These are phyloP conservation scores for Danio tinwini DNA, from an alignment of 2,797 vertebrate species.

Conservation along the genomic window DNA sequence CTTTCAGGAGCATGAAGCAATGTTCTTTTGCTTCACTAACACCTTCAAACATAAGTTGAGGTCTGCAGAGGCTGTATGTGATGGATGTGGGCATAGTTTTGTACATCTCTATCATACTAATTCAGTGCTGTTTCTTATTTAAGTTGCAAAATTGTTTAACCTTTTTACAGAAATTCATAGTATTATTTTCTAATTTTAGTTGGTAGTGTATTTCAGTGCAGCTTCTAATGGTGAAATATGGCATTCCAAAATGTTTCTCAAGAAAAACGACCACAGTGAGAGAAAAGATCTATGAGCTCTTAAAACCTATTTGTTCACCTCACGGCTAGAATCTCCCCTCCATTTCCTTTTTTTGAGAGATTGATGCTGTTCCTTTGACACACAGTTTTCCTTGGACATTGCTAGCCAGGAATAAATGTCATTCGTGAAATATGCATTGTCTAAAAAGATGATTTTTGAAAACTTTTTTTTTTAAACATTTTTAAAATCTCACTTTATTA, in stretches of 20 bases:
- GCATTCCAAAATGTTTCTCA: slow-evolving; percentile 18
- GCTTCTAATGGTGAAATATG: slow-evolving; percentile 29
- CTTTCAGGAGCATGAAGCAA: not conserved
- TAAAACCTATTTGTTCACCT: slow-evolving; percentile 44
- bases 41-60: not conserved
- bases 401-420: slow-evolving; percentile 2
- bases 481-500: not conserved
- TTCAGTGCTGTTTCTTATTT: not conserved
- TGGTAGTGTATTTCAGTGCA: slow-evolving; percentile 10
- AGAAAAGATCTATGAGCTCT: slow-evolving; percentile 41
- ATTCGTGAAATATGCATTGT: slow-evolving; percentile 3
- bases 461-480: not conserved
- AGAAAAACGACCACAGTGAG: slow-evolving; percentile 39
- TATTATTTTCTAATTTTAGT: slow-evolving; percentile 2
- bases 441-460: slow-evolving; percentile 9
- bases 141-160: slow-evolving; percentile 15
- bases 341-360: slow-evolving; percentile 40
- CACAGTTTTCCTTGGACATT: not conserved
- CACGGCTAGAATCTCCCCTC: slow-evolving; percentile 37
- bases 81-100: slow-evolving; percentile 1
- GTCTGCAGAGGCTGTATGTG: not conserved
- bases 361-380: slow-evolving; percentile 36
- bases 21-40: slow-evolving; percentile 2
- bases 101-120: not conserved
- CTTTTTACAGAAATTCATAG: not conserved